Evolutionary conservation across 2,888 invertebrate genomes (phyloP), one percentile per base, ranked within the genome.

Genomic region (Andrena minutula): DNA sequence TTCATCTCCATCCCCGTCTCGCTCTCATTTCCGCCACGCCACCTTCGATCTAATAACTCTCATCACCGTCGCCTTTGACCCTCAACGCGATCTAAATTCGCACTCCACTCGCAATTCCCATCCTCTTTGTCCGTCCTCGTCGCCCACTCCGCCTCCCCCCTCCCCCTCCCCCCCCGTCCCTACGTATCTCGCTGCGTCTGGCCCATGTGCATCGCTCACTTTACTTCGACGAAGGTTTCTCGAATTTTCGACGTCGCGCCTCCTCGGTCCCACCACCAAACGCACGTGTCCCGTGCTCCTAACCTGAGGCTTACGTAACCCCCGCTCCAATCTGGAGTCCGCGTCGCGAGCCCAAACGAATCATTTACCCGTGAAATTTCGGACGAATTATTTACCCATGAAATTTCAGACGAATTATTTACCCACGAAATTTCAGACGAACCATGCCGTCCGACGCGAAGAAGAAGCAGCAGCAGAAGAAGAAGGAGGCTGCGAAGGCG

Each of bases 401-500:
- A 66, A 79, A 66, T 80, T n/a, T n/a, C n/a, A n/a, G n/a, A 26
- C 26, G 26, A 26, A 2, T 1, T 2, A 2, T 12, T 58, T 16
- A 61, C 1, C 12, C 26, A 41, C 63, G n/a, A 66, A 79, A 63
- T 80, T 82, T 28, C 32, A 86, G 83, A 77, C 66, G 61, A 82
- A 94, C 86, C 89, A 99, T 99, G 99, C 99, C 99, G 94, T 99
- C 99, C 91, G 99, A 99, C 95, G 97, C 99, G 49, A 99, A 99
- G 95, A 99, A 99, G 96, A 98, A 98, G 93, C 97, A 99, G 94
- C 98, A 98, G 93, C 98, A 98, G 93, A 98, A 98, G 94, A 99
- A 99, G 94, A 99, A 99, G 94, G 99, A 99, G 88, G 98, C 98
- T 72, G 97, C 98, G 4, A 97, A 97, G 92, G 96, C 96, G 83